A percentile compares a stretch with the other conserved stretches of the same genome.
phyloP scores from a whole-genome alignment of 1,140 invertebrate genomes.

The Antheraea mylitta region DNA sequence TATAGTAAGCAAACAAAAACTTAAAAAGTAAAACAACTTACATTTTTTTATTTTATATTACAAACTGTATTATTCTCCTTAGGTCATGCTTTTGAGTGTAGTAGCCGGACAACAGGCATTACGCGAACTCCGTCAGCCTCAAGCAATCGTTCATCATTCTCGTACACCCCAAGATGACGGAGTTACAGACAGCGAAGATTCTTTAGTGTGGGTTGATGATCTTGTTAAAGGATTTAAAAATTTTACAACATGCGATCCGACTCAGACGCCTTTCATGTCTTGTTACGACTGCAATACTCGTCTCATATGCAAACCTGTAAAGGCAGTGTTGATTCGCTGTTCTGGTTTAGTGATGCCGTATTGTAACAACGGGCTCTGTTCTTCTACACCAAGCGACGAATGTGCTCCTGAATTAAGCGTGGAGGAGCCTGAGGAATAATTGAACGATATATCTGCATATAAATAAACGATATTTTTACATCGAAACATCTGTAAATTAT shows the following conservation, averaged over 20 bases:
- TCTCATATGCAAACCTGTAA: slow-evolving; percentile 48
- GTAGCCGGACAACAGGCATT: not conserved
- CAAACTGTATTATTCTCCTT: not conserved
- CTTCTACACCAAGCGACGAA: slow-evolving; percentile 29
- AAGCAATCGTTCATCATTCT: not conserved
- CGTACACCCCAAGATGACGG: not conserved
- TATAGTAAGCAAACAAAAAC: too few species aligned
- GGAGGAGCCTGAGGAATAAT: not conserved
- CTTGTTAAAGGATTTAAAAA: slow-evolving; percentile 13
- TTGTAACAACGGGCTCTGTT: slow-evolving; percentile 51
- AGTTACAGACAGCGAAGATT: too few species aligned
- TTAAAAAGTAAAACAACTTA: too few species aligned
- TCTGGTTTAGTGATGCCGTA: slow-evolving; percentile 28
- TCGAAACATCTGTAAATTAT: too few species aligned
- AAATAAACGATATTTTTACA: not conserved
- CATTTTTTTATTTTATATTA: not conserved
- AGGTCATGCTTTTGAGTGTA: not conserved
- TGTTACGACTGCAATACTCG: slow-evolving; percentile 54
- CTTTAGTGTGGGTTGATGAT: not conserved
- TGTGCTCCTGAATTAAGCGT: slow-evolving; percentile 22
- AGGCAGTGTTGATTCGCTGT: slow-evolving; percentile 41
- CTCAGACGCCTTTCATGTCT: slow-evolving; percentile 28
- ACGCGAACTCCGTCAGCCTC: not conserved
- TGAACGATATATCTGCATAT: not conserved
- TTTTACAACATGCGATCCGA: slow-evolving; percentile 38